Conservation (phyloP, 2,888 invertebrate genomes). For the Campoplex capitator region DNA sequence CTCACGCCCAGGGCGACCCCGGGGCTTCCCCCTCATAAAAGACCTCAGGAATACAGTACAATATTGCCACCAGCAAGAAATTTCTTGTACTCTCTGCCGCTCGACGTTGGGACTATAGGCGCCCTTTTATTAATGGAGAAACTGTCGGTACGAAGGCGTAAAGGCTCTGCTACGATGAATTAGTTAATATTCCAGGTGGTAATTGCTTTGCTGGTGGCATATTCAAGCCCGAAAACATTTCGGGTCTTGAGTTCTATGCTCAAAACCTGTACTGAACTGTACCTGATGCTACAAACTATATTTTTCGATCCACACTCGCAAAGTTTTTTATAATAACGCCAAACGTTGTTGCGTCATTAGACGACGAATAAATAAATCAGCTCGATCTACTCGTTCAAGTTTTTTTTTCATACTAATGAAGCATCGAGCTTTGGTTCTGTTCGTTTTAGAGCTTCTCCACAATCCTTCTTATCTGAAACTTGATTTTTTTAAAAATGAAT, state of each 20-base stretch:
- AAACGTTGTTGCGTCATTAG: background rate
- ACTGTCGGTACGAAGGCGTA: background rate
- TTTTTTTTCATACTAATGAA: too few species aligned
- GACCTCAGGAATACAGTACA: slow-evolving; percentile 44
- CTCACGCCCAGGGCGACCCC: slow-evolving; percentile 13
- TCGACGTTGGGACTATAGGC: slow-evolving; percentile 39
- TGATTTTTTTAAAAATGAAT: too few species aligned
- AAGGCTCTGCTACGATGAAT: slow-evolving; percentile 7
- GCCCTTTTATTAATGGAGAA: slow-evolving; percentile 61
- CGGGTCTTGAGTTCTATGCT: background rate
- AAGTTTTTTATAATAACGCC: background rate
- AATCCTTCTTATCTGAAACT: too few species aligned
- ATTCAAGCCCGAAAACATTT: slow-evolving; percentile 64
- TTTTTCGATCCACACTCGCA: background rate
- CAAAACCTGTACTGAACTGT: slow-evolving; percentile 1
- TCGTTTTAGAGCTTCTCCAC: too few species aligned
- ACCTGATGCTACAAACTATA: slow-evolving; percentile 31
- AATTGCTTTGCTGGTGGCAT: slow-evolving; percentile 77
- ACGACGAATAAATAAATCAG: too few species aligned
- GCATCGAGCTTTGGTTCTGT: too few species aligned
- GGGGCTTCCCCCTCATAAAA: slow-evolving; percentile 62
- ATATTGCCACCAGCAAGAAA: slow-evolving; percentile 57
- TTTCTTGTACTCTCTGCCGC: slow-evolving; percentile 29
- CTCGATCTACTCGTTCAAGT: too few species aligned
- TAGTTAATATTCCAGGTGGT: slow-evolving; percentile 67